Base-by-base conservation (phyloP, 2,888 invertebrate species). In the Agriopis leucophaearia region DNA sequence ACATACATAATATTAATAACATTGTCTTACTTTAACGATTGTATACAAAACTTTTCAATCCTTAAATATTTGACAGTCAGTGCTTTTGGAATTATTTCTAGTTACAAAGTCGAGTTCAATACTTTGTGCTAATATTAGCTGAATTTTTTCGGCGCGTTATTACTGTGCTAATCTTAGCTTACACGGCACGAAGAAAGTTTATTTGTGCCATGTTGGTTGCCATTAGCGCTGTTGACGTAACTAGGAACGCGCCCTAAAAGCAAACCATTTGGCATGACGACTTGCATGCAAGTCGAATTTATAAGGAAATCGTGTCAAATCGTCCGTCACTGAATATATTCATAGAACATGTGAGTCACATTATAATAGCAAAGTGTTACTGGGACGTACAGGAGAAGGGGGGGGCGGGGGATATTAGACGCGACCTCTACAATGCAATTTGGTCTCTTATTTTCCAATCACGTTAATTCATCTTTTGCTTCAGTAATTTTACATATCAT, bases 11-110 rank as follows among this genome's bases (percentile, higher is more conserved):
- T 55, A 36, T 35, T 15, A 38, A 40, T 58, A 52, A 55, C 45
- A 45, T 44, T 62, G 38, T 40, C 27, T 48, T 38, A 44, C 44
- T 35, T 54, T 13, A 38, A 38, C 15, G 12, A 15, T 50, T 47
- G 64, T 47, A 55, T 62, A 55, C 62, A 62, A 38, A 36, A 10
- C 7, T 16, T 62, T 38, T 50, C 6, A 60, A 51, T 42, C 1
- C 4, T 54, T 5, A 54, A 1, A 16, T 18, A 27, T 18, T 44
- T 27, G 12, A 27, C 18, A 12, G 18, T 48, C 47, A 6, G 7
- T 3, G 47, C 15, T 51, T 9, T 27, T 13, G 12, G 10, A 50
- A 35, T 52, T 12, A 8, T 50, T 50, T 35, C 4, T 50, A 45
- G 8, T 50, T 18, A 16, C 15, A 8, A 12, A 18, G 12, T 47